phyloP scores from a whole-genome alignment of 2,797 vertebrate species.

The Galaxias olidus region DNA sequence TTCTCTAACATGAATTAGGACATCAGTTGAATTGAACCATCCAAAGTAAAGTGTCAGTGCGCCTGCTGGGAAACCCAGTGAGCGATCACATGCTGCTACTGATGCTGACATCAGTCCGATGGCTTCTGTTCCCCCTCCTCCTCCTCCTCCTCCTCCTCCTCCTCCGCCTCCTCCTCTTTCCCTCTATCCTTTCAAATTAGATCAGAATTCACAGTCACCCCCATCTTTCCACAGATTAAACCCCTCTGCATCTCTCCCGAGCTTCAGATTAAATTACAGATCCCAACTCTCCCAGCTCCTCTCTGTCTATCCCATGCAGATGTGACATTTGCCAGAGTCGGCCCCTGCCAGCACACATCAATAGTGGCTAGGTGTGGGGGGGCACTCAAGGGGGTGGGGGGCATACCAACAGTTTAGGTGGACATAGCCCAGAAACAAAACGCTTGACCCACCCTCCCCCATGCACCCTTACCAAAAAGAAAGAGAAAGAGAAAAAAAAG shows the following conservation, averaged over 20 bases:
- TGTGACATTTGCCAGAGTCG: constrained; percentile 71
- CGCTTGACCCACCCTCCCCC: constrained; percentile 16
- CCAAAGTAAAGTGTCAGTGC: no score
- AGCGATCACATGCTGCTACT: no score
- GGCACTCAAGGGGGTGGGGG: constrained; percentile 37
- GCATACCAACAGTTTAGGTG: constrained; percentile 47
- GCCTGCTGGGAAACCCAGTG: no score
- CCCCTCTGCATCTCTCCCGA: constrained; percentile 58
- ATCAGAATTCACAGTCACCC: constrained; percentile 55
- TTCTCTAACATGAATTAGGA: no score
- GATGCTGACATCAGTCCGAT: background rate
- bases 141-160: constrained; percentile 20
- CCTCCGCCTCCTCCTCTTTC: no score
- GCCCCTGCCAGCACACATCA: constrained; percentile 55
- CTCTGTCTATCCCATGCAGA: constrained; percentile 55
- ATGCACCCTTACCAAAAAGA: constrained; percentile 5
- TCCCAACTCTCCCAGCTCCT: constrained; percentile 50
- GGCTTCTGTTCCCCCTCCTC: constrained; percentile 42
- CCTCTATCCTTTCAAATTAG: constrained; percentile 44
- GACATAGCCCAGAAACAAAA: constrained; percentile 46
- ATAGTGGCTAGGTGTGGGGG: constrained; percentile 34
- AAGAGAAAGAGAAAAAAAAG: constrained; percentile 10
- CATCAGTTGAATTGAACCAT: no score
- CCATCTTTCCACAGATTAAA: constrained; percentile 54
- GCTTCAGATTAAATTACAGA: constrained; percentile 73